phyloP scores from a whole-genome alignment of 2,797 vertebrate genomes.

The Lagothrix lagotricha region DNA sequence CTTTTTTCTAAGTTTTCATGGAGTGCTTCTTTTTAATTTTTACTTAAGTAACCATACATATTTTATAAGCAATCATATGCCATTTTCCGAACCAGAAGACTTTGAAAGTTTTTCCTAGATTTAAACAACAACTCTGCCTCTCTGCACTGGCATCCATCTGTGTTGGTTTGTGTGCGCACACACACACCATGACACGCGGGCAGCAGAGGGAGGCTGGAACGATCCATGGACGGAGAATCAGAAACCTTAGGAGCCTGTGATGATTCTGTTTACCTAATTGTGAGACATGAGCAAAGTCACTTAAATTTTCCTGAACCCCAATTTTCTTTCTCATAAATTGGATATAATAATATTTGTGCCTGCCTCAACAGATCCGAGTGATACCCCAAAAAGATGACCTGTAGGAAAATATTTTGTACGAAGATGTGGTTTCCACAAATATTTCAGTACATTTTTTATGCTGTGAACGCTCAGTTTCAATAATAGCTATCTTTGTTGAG shows the following conservation, averaged over 20 bases:
- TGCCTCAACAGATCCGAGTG: not conserved
- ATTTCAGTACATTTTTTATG: constrained; percentile 62
- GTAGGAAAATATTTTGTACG: constrained; percentile 55
- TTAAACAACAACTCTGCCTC: not conserved
- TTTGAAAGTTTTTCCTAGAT: constrained; percentile 32
- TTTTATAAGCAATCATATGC: constrained; percentile 3
- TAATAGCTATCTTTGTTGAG: constrained; percentile 79
- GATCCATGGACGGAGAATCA: not conserved
- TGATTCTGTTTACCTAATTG: not conserved
- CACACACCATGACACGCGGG: not conserved
- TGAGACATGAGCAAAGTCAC: not conserved
- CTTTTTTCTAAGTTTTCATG: constrained; percentile 15
- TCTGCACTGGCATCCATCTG: not conserved
- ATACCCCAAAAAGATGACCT: constrained; percentile 37
- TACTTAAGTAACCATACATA: not conserved
- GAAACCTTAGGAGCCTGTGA: not conserved
- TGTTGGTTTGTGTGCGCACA: not conserved
- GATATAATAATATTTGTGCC: not conserved
- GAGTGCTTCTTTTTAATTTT: not conserved
- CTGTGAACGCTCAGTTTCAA: constrained; percentile 75
- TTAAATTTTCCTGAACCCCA: constrained; percentile 22
- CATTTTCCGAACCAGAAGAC: constrained; percentile 30
- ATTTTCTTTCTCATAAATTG: constrained; percentile 13
- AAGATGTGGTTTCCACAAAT: constrained; percentile 60
- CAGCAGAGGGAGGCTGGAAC: not conserved